A percentile compares a stretch with the other conserved stretches of the same genome.
These are phyloP conservation scores for Entomobrya multifasciata DNA, from an alignment of 2,888 invertebrate species.

Conservation along the genomic window DNA sequence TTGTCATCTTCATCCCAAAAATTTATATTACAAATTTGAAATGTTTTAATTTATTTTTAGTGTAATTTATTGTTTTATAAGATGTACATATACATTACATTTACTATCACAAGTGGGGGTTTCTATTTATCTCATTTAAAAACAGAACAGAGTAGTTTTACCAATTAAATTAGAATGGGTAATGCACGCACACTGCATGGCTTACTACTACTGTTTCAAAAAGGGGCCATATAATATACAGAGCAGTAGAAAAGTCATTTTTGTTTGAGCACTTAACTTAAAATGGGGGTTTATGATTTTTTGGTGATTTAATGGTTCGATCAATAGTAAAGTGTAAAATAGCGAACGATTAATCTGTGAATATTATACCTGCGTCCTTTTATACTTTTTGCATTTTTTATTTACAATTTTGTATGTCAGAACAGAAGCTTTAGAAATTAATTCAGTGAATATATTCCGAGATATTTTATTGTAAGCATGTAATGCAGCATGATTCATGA, in stretches of 20 bases:
- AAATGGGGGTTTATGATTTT: no score
- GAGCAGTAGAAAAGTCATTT: background rate
- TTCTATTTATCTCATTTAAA: constrained; percentile 9
- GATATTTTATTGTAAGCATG: no score
- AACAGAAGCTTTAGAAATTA: no score
- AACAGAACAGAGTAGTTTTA: background rate
- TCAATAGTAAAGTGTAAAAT: no score
- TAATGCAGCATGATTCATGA: no score
- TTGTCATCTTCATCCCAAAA: background rate
- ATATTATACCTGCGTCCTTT: no score
- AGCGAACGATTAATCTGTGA: no score
- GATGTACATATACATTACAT: constrained; percentile 21
- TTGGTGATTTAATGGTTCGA: no score
- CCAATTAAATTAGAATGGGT: background rate
- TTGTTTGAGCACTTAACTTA: no score
- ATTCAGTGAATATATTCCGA: no score
- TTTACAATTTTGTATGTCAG: no score
- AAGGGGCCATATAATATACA: background rate
- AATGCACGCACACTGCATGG: background rate
- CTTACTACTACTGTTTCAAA: background rate
- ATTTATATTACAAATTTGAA: background rate
- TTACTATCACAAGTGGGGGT: background rate
- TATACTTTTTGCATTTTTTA: no score
- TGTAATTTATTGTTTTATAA: background rate
- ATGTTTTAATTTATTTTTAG: constrained; percentile 33